Evolutionary conservation across 2,113 vertebrate species (phyloP).

Genomic region (Semnornis frantzii): DNA sequence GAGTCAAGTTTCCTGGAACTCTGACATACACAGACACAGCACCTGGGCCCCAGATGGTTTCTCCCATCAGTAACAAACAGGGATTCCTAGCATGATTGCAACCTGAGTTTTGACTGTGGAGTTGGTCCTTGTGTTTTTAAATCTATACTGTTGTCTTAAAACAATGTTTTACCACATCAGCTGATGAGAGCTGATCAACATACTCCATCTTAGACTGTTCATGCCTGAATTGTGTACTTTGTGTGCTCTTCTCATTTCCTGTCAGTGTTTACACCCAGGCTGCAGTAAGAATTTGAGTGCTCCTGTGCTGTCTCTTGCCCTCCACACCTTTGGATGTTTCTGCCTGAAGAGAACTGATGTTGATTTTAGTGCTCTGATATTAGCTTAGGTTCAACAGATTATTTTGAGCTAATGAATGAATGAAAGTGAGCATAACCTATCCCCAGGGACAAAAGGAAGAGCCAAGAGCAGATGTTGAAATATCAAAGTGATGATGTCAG

Average conservation of each 20-base stretch:
- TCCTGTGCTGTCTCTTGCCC: neutral
- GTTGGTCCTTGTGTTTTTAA: neutral
- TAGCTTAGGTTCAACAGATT: neutral
- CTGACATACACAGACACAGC: neutral
- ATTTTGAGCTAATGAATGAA: neutral
- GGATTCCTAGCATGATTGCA: neutral
- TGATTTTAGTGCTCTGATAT: neutral
- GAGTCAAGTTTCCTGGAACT: neutral
- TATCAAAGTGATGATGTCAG: neutral
- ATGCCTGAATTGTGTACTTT: rapidly evolving
- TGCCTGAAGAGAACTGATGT: neutral
- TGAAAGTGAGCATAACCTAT: neutral
- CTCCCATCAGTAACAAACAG: neutral
- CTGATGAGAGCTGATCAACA: neutral
- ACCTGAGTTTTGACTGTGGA: neutral
- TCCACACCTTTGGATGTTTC: neutral
- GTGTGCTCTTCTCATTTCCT: neutral
- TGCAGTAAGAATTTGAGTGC: neutral
- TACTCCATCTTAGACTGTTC: neutral
- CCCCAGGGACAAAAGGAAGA: neutral
- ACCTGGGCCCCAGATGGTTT: neutral
- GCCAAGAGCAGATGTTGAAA: neutral
- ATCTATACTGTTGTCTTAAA: neutral
- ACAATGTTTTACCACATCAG: neutral
- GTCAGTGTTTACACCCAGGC: neutral